Evolutionary conservation across 1,140 invertebrate genomes (phyloP).

Genomic region (Semibalanus balanoides): DNA sequence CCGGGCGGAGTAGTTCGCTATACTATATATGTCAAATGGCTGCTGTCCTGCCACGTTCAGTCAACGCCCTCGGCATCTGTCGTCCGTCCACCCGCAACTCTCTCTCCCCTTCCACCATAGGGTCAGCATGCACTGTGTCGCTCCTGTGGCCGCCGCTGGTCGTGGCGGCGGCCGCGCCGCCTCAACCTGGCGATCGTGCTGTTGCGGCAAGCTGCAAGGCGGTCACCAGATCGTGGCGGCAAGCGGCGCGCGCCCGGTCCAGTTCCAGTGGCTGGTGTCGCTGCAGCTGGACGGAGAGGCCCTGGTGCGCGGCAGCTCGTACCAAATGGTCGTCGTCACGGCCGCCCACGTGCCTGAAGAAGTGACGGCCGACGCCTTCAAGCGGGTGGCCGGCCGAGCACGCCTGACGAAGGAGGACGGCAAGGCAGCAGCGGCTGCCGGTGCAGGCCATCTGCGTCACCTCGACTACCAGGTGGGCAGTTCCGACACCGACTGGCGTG

Average conservation of each 20-base stretch:
- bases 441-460: slow-evolving; percentile 33
- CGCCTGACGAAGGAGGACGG: slow-evolving; percentile 25
- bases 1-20: too few relatives aligned
- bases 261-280: slow-evolving; percentile 12
- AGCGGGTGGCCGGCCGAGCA: slow-evolving; percentile 28
- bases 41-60: too few relatives aligned
- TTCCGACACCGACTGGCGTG: neutral
- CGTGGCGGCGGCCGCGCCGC: too few relatives aligned
- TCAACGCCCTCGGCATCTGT: too few relatives aligned
- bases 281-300: neutral
- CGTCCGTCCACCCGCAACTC: too few relatives aligned
- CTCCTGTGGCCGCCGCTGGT: too few relatives aligned
- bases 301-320: slow-evolving; percentile 37
- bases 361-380: slow-evolving; percentile 11
- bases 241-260: neutral
- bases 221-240: neutral
- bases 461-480: slow-evolving; percentile 25
- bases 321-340: slow-evolving; percentile 40
- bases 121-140: too few relatives aligned
- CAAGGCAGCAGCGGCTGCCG: slow-evolving; percentile 29
- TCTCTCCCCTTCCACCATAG: too few relatives aligned
- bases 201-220: too few relatives aligned
- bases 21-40: too few relatives aligned
- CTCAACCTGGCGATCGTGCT: too few relatives aligned
- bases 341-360: slow-evolving; percentile 36